Evolutionary conservation across 2,113 vertebrate species (phyloP), one percentile per base, ranked within the genome.

Genomic region (Paralichthys olivaceus): DNA sequence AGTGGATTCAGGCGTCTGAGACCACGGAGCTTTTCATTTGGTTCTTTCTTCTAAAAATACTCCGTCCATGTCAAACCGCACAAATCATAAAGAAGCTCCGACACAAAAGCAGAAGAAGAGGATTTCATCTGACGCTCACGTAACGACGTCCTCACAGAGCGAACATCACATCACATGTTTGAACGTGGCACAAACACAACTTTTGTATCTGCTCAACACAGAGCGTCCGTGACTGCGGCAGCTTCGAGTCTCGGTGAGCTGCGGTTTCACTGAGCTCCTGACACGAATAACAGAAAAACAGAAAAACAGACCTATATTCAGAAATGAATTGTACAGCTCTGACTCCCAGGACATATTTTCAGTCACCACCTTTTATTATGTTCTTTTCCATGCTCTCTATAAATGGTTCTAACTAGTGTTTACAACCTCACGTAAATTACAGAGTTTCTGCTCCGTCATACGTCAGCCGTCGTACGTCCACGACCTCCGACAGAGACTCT

Each of bases 321-420:
- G 63, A 51, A 4, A 61, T 49, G 12, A 62, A 57, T 26, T 26
- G 32, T 11, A 53, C 32, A 23, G 45, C 47, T 5, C 19, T 15
- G 47, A 53, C 22, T 66, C 40, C 58, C 64, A 37, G 51, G 47
- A 34, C 55, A 73, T 66, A 77, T 86, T 82, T 86, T 77, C 62
- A 78, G 15, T 37, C 71, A 55, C 76, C 83, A 83, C 75, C 84
- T 86, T 87, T 76, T 73, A 85, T 86, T 79, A 88, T 83, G 70
- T 81, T 77, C 75, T 86, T 69, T 60, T 83, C 63, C 67, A 61
- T 76, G n/a, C 56, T 5, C 61, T 83, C 87, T 90, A 90, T 87
- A 92, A 91, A 89, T 87, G 84, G 75, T 40, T 84, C 72, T 80
- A 87, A 92, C 72, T 83, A 69, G 80, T 85, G 79, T 93, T 92